These are phyloP conservation scores for Vulpes ferrilata DNA, from an alignment of 2,113 vertebrate species.

Conservation along the genomic window DNA sequence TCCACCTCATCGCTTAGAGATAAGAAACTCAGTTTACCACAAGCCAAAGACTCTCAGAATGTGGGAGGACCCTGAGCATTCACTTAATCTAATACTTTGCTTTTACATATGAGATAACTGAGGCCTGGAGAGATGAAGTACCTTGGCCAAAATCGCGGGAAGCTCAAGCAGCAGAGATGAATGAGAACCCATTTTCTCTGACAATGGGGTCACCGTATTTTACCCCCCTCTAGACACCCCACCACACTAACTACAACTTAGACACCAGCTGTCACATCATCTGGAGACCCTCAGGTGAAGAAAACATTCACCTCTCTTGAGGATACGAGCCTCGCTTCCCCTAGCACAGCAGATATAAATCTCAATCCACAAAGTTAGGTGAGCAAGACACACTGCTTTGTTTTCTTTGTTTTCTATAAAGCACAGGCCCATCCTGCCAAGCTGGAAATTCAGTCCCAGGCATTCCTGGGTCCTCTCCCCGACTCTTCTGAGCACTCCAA, in stretches of 20 bases:
- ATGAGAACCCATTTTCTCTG: neutral
- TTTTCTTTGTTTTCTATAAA: neutral
- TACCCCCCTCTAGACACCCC: neutral
- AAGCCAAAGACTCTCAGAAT: neutral
- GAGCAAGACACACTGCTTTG: neutral
- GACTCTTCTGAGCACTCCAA: neutral
- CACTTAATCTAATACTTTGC: constrained; percentile 1
- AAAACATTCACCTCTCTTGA: neutral
- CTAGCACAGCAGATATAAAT: neutral
- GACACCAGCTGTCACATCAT: neutral
- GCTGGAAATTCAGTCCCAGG: constrained; percentile 19
- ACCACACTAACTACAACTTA: neutral
- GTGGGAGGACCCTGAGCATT: neutral
- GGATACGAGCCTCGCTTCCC: neutral
- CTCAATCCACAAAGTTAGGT: neutral
- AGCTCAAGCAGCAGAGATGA: neutral
- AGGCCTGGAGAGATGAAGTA: neutral
- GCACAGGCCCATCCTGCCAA: neutral
- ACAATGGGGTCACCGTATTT: neutral
- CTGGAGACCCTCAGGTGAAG: neutral
- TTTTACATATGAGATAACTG: constrained; percentile 32
- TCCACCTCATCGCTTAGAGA: constrained; percentile 55
- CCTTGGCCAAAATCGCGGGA: neutral
- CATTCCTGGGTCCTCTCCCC: neutral
- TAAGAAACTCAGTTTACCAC: neutral